Evolutionary conservation across 1,140 invertebrate genomes (phyloP).

Genomic region (Brachionus angularis): DNA sequence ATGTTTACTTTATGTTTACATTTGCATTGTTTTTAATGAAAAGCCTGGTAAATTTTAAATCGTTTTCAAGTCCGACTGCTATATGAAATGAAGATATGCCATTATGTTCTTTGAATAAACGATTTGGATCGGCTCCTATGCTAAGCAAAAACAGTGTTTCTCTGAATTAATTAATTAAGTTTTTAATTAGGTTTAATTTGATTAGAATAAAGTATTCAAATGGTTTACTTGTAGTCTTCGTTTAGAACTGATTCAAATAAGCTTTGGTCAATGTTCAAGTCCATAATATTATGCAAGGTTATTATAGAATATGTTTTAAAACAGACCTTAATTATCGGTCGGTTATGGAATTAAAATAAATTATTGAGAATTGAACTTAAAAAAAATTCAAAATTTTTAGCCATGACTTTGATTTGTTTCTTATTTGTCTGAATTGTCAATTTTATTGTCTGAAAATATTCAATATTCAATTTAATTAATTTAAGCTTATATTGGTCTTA

Average conservation of each 20-base stretch:
- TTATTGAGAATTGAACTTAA: no score
- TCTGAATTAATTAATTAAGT: background rate
- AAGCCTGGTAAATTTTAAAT: constrained; percentile 25
- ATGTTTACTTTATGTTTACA: constrained; percentile 42
- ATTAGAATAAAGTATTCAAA: background rate
- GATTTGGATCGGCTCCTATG: constrained; percentile 38
- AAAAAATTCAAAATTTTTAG: no score
- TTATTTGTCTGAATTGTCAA: no score
- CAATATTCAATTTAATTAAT: no score
- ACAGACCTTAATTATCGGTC: no score
- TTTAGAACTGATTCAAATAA: constrained; percentile 37
- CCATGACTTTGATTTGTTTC: no score
- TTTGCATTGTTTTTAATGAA: constrained; percentile 36
- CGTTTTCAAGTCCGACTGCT: constrained; percentile 32
- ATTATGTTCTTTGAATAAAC: constrained; percentile 35
- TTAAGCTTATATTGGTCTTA: no score
- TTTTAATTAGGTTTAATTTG: background rate
- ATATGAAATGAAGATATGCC: constrained; percentile 41
- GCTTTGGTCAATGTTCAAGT: constrained; percentile 27
- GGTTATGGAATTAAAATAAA: no score
- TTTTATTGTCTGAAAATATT: no score
- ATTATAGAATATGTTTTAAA: no score
- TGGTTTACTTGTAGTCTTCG: constrained; percentile 26
- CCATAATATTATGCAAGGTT: no score
- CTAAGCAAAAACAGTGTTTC: constrained; percentile 35